Base-by-base conservation (phyloP, 2,113 vertebrate species). In the Ophthalmolycus amberensis region DNA sequence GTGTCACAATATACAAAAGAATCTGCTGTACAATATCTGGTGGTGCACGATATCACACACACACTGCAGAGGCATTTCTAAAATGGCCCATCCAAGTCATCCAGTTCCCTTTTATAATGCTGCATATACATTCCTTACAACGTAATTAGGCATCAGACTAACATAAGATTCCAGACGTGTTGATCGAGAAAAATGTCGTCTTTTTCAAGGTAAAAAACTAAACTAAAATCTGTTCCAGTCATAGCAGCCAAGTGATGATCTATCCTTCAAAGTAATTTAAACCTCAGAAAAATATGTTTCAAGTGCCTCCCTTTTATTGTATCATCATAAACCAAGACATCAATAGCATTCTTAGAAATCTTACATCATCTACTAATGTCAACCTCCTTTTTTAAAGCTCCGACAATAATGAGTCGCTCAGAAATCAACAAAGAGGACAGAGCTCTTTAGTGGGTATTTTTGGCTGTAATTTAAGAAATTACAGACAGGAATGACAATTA, bases 401-500 rank as follows among this genome's bases (percentile, higher is more conserved):
- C 62, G 72, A 78, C 74, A 71, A 84, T 80, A 90, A 88, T 80
- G 70, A 89, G 58, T 50, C 20, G 1, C 69, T 86, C 44, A 75
- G 76, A 42, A 75, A 77, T 42, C 5, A 48, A 80, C 69, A 88
- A 77, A 79, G 56, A 62, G 58, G 62, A 75, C 71, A 42, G 68
- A 58, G 20, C 34, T 80, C 46, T 74, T 71, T 70, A 79, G 72
- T 68, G 29, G 40, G 50, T 72, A 46, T 82, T 82, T 85, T 88
- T 81, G 68, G 77, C 75, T 80, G 82, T 73, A 85, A 91, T 93
- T 83, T 85, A 87, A 62, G 62, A 75, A 82, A 89, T 86, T 54
- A 89, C 77, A 84, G 79, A 83, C 74, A 85, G 65, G 82, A 87
- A 84, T 81, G 74, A 68, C 74, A 88, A 90, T 91, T 75, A 87